Conservation (phyloP, 2,797 vertebrate genomes). For the Okamejei kenojei region DNA sequence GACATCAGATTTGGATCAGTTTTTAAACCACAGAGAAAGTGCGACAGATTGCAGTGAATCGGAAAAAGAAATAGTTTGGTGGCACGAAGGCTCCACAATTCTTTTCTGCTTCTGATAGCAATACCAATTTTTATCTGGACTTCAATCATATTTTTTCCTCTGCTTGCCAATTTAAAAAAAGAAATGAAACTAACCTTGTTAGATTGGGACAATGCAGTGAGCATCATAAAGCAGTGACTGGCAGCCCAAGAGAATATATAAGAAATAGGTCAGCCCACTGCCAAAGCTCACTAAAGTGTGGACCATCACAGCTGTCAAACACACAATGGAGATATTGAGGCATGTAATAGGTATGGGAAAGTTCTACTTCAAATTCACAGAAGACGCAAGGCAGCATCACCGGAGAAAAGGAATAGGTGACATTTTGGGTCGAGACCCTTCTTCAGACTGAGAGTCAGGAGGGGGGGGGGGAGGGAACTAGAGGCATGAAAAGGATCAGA, state of each 20-base stretch:
- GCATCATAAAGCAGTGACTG: background rate
- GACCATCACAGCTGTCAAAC: background rate
- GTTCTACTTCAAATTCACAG: background rate
- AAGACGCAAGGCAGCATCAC: too few relatives aligned
- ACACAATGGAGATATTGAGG: background rate
- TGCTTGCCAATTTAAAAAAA: too few relatives aligned
- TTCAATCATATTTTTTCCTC: background rate
- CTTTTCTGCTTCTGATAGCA: background rate
- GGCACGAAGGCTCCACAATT: background rate
- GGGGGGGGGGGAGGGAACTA: too few relatives aligned
- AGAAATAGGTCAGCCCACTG: background rate
- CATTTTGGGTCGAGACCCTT: too few relatives aligned
- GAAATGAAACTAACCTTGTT: background rate
- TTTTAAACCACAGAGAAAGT: background rate
- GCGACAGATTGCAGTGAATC: background rate
- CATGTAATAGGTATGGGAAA: background rate
- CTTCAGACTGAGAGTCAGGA: too few relatives aligned
- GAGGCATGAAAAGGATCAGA: too few relatives aligned
- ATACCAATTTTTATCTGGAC: background rate
- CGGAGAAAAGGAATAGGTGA: too few relatives aligned
- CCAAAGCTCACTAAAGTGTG: background rate
- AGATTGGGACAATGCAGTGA: background rate
- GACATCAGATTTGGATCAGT: background rate
- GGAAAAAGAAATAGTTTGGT: background rate
- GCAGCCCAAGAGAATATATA: background rate